These are phyloP conservation scores for Coreoperca whiteheadi DNA, from an alignment of 2,113 vertebrate genomes.

Conservation along the genomic window DNA sequence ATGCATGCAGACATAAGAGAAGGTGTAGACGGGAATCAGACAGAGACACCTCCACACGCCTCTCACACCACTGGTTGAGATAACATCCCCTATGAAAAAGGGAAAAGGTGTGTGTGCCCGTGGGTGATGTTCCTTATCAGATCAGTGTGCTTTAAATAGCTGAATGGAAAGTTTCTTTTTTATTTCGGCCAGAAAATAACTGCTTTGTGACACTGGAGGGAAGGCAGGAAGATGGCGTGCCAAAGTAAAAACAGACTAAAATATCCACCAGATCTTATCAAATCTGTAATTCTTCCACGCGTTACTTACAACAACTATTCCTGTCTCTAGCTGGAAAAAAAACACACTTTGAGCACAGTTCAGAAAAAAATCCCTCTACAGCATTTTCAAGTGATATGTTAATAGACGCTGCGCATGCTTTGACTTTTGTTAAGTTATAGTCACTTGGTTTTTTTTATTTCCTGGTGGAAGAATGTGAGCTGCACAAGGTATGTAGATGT, in stretches of 20 bases:
- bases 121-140: constrained; percentile 22
- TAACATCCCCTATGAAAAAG: constrained; percentile 31
- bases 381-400: constrained; percentile 1
- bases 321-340: neutral
- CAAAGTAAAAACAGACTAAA: constrained; percentile 43
- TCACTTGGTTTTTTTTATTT: neutral
- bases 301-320: constrained; percentile 34
- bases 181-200: constrained; percentile 18
- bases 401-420: neutral
- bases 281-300: constrained; percentile 13
- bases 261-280: constrained; percentile 46
- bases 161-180: constrained; percentile 60
- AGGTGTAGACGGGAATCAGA: neutral
- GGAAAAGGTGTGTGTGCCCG: constrained; percentile 26
- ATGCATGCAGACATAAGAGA: constrained; percentile 1
- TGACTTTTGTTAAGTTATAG: constrained; percentile 2
- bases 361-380: neutral
- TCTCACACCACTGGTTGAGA: constrained; percentile 10
- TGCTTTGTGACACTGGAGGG: constrained; percentile 11
- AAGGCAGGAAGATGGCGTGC: constrained; percentile 18
- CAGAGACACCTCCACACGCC: constrained; percentile 9
- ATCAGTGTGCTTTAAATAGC: constrained; percentile 52
- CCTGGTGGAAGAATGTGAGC: neutral
- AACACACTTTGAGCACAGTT: neutral
- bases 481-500: neutral